Evolutionary conservation across 2,888 invertebrate species (phyloP).

Genomic region (Anaspis maculata): DNA sequence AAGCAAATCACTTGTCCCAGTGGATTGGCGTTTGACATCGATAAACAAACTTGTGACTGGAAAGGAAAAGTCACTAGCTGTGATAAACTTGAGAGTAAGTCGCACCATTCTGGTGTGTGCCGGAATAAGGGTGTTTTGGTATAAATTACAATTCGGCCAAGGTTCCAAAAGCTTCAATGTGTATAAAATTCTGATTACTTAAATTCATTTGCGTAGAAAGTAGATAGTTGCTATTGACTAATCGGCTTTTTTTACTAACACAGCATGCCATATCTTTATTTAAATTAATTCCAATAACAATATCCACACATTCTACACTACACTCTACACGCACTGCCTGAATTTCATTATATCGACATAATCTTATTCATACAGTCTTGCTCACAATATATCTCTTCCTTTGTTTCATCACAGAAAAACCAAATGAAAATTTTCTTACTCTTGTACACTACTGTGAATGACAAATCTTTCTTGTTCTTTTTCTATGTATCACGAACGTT

Average conservation of each 20-base stretch:
- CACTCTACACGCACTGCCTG: too few species aligned
- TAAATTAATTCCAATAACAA: too few species aligned
- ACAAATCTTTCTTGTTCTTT: conserved; percentile 1
- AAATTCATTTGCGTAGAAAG: conserved; percentile 17
- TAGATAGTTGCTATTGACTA: conserved; percentile 14
- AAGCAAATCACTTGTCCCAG: conserved; percentile 95
- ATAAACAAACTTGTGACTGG: conserved; percentile 98
- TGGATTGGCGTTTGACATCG: conserved; percentile 94
- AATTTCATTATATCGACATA: too few species aligned
- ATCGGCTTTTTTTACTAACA: conserved; percentile 4
- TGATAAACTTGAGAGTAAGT: conserved; percentile 95
- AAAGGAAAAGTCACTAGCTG: conserved; percentile 96
- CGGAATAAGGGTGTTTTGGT: conserved; percentile 20
- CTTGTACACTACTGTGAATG: too few species aligned
- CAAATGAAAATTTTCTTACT: too few species aligned
- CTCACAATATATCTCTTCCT: too few species aligned
- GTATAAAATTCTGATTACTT: conserved; percentile 5
- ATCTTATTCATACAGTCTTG: too few species aligned
- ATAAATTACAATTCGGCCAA: conserved; percentile 13
- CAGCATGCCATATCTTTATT: not conserved
- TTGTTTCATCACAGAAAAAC: too few species aligned
- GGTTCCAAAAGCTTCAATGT: conserved; percentile 11
- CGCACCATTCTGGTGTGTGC: conserved; percentile 34
- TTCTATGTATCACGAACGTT: conserved; percentile 2
- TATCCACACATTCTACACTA: too few species aligned